Conservation (phyloP, 2,797 vertebrate genomes). For the Borostomias antarcticus region DNA sequence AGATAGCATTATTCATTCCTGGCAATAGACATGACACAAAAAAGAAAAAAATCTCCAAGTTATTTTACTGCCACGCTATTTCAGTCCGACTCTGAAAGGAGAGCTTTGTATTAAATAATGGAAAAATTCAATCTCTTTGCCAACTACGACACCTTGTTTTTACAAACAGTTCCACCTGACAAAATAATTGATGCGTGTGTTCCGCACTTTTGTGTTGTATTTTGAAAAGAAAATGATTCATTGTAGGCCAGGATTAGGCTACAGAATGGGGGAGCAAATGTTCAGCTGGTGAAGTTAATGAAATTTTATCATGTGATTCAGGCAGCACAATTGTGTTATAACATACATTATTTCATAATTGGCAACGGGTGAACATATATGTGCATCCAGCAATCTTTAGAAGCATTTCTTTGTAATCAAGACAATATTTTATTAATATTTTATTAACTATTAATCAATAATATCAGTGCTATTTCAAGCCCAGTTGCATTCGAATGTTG, state of each 20-base stretch:
- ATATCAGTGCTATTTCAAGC: not conserved
- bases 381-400: not conserved
- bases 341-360: not conserved
- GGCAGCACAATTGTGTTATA: not conserved
- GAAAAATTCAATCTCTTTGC: conserved; percentile 71
- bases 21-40: conserved; percentile 50
- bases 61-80: conserved; percentile 51
- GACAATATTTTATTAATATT: not conserved
- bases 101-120: conserved; percentile 71
- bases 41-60: conserved; percentile 44
- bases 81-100: conserved; percentile 59
- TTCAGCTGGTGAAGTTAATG: conserved; percentile 20
- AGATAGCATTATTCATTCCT: conserved; percentile 49
- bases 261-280: conserved; percentile 29
- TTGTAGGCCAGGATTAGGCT: conserved; percentile 39
- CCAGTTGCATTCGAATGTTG: not conserved
- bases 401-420: not conserved
- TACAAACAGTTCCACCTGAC: conserved; percentile 68
- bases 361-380: not conserved
- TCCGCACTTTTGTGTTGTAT: conserved; percentile 65
- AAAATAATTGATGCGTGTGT: conserved; percentile 65
- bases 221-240: conserved; percentile 37
- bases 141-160: conserved; percentile 56
- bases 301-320: conserved; percentile 25
- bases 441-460: not conserved